These are phyloP conservation scores for Deroptyus accipitrinus DNA, from an alignment of 2,113 vertebrate genomes.

Conservation along the genomic window DNA sequence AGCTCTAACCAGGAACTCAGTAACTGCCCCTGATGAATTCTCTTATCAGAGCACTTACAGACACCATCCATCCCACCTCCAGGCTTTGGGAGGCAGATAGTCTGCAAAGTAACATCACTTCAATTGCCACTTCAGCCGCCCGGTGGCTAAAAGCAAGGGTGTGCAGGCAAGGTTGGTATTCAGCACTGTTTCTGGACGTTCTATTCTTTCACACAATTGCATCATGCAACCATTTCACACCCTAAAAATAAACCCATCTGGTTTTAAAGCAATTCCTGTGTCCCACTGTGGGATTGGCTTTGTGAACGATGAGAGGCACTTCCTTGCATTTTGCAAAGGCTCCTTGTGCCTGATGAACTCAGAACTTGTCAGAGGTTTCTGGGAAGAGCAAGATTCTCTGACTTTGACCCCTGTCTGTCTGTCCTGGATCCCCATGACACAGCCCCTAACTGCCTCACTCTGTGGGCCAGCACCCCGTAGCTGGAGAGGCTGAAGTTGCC, in stretches of 20 bases:
- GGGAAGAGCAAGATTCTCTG: not conserved
- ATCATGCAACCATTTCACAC: not conserved
- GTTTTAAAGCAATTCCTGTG: not conserved
- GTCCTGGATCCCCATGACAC: not conserved
- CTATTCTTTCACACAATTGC: not conserved
- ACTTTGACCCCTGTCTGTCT: not conserved
- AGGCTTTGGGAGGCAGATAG: not conserved
- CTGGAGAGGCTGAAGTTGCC: not conserved
- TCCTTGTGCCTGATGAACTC: not conserved
- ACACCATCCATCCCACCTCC: not conserved
- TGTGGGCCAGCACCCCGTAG: not conserved
- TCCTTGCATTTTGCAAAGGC: not conserved
- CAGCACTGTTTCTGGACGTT: not conserved
- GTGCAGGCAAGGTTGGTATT: not conserved
- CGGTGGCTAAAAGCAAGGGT: not conserved
- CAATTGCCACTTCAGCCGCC: not conserved
- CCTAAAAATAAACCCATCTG: constrained; percentile 7
- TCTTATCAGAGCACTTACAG: not conserved
- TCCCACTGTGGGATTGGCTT: not conserved
- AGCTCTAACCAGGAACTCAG: not conserved
- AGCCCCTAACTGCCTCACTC: not conserved
- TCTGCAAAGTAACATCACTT: not conserved
- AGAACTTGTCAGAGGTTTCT: not conserved
- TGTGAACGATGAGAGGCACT: not conserved
- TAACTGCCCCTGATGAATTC: not conserved